Conservation (phyloP, 1,140 invertebrate genomes). For the Camponotus pennsylvanicus region DNA sequence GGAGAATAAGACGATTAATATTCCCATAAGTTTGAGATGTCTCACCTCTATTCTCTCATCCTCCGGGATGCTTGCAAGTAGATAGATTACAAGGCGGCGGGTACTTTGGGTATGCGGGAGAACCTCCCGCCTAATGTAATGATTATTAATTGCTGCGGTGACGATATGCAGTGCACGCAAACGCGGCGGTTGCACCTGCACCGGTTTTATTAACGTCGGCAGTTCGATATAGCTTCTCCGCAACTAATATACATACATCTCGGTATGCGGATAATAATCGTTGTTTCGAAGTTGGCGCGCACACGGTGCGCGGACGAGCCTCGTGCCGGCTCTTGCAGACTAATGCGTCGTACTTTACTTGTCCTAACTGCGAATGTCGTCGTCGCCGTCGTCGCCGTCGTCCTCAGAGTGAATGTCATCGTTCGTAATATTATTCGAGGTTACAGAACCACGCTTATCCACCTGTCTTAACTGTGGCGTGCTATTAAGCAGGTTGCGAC, state of each 20-base stretch:
- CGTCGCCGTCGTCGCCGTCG: constrained; percentile 52
- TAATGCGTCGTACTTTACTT: constrained; percentile 69
- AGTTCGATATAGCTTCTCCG: constrained; percentile 65
- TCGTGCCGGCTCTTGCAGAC: constrained; percentile 56
- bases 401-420: constrained; percentile 64
- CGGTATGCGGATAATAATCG: constrained; percentile 73
- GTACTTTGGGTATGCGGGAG: constrained; percentile 64
- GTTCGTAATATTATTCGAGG: constrained; percentile 59
- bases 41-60: constrained; percentile 32
- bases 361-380: constrained; percentile 64
- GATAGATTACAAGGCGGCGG: constrained; percentile 68
- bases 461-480: constrained; percentile 54
- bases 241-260: constrained; percentile 76
- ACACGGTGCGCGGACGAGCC: constrained; percentile 31
- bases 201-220: constrained; percentile 72
- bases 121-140: constrained; percentile 67
- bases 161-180: constrained; percentile 68
- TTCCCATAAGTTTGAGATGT: constrained; percentile 31
- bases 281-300: constrained; percentile 72
- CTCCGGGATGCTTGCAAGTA: constrained; percentile 56
- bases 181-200: constrained; percentile 65
- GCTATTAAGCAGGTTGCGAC: constrained; percentile 42
- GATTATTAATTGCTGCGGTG: constrained; percentile 74
- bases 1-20: constrained; percentile 36
- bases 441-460: constrained; percentile 48